Conservation (phyloP, 2,797 vertebrate genomes). For the Phoeniculus purpureus region DNA sequence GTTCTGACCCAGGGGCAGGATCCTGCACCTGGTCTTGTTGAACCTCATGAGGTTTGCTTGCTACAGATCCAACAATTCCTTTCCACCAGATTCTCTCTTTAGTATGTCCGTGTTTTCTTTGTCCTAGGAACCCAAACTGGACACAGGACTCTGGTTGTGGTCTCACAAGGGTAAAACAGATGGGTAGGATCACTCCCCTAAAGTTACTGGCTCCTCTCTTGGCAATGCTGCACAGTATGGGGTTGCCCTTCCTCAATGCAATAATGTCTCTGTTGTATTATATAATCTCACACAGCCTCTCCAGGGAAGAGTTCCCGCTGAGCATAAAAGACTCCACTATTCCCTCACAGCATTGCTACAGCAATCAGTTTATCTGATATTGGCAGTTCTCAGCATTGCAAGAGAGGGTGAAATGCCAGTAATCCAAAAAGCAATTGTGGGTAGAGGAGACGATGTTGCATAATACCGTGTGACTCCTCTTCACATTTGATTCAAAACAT, state of each 20-base stretch:
- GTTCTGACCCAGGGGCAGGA: no score
- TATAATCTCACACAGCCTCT: not conserved
- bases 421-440: not conserved
- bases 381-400: not conserved
- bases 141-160: not conserved
- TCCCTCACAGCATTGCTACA: not conserved
- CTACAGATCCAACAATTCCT: no score
- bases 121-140: not conserved
- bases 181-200: not conserved
- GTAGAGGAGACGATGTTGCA: not conserved
- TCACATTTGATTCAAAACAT: not conserved
- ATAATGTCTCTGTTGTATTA: not conserved
- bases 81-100: not conserved
- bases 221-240: not conserved
- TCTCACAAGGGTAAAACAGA: not conserved
- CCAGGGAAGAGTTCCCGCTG: not conserved
- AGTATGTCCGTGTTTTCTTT: not conserved
- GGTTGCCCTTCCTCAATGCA: not conserved
- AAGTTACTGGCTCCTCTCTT: not conserved
- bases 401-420: not conserved
- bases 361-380: conserved; percentile 27
- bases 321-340: not conserved
- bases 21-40: no score
- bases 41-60: no score
- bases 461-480: not conserved